phyloP scores from a whole-genome alignment of 1,140 invertebrate species.

The Drosophila watanabei region DNA sequence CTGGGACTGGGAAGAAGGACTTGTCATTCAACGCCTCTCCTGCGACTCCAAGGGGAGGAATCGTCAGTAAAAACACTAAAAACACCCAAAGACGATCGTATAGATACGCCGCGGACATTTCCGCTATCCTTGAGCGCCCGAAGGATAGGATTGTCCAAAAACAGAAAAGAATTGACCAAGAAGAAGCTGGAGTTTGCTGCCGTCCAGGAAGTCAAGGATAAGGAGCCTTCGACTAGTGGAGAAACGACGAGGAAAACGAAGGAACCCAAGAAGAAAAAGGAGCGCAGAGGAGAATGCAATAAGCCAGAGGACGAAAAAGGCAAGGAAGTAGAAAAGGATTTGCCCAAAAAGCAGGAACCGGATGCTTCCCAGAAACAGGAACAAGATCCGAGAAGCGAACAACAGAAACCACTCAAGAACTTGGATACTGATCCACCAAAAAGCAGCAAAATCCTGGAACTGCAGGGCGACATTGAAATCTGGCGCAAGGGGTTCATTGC shows the following conservation, averaged over 20 bases:
- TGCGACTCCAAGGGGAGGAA: conserved; percentile 1
- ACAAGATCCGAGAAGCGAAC: neutral
- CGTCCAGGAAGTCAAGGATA: neutral
- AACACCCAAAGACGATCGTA: conserved; percentile 8
- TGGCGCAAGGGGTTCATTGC: conserved; percentile 62
- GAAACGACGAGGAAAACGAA: neutral
- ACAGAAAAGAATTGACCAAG: conserved; percentile 52
- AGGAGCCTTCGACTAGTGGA: neutral
- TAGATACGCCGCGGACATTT: conserved; percentile 40
- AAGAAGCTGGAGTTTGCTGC: conserved; percentile 60
- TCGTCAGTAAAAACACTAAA: neutral
- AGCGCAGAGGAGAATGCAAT: neutral
- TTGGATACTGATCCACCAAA: neutral
- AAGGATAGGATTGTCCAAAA: conserved; percentile 55
- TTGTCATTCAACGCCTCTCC: conserved; percentile 12
- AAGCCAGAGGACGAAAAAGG: neutral
- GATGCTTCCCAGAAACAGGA: neutral
- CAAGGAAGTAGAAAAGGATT: neutral
- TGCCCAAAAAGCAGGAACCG: neutral
- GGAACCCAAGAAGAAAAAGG: neutral
- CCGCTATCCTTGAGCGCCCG: conserved; percentile 39
- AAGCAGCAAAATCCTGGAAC: conserved; percentile 42
- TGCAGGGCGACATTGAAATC: conserved; percentile 55
- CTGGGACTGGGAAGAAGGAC: conserved; percentile 21
- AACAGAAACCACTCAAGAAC: neutral